Conservation (phyloP, 2,797 vertebrate species). For the Chaenodraco wilsoni region DNA sequence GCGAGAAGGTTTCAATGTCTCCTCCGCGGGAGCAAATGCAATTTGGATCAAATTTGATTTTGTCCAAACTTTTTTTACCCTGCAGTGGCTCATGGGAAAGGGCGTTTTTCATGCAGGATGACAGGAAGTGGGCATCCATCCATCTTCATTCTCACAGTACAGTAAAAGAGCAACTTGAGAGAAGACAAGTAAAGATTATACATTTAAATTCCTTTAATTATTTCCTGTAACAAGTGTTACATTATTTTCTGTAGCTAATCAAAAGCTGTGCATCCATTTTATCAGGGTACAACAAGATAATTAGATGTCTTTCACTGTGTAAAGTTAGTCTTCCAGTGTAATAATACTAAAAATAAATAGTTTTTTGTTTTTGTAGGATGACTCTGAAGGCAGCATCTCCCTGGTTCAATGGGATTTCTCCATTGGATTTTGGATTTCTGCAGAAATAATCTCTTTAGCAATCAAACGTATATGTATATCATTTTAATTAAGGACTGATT, state of each 20-base stretch:
- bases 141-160: neutral
- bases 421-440: too few relatives aligned
- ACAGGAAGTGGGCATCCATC: slow-evolving; percentile 15
- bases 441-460: too few relatives aligned
- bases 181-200: too few relatives aligned
- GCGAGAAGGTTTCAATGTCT: slow-evolving; percentile 81
- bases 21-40: slow-evolving; percentile 78
- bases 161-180: slow-evolving; percentile 3
- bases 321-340: too few relatives aligned
- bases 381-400: too few relatives aligned
- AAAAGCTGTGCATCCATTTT: neutral
- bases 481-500: too few relatives aligned
- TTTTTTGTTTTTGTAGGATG: too few relatives aligned
- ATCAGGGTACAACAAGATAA: slow-evolving; percentile 1
- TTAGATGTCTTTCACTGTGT: neutral
- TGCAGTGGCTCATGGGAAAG: slow-evolving; percentile 39
- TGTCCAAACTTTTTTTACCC: slow-evolving; percentile 50
- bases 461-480: too few relatives aligned
- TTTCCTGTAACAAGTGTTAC: neutral
- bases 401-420: too few relatives aligned
- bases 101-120: slow-evolving; percentile 25
- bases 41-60: slow-evolving; percentile 84
- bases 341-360: too few relatives aligned
- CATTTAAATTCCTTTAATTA: neutral
- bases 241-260: neutral